Percentiles rank a stretch among this genome's conserved stretches.
Conservation (phyloP, 2,888 invertebrate species). For the Invenusta paracnida region DNA sequence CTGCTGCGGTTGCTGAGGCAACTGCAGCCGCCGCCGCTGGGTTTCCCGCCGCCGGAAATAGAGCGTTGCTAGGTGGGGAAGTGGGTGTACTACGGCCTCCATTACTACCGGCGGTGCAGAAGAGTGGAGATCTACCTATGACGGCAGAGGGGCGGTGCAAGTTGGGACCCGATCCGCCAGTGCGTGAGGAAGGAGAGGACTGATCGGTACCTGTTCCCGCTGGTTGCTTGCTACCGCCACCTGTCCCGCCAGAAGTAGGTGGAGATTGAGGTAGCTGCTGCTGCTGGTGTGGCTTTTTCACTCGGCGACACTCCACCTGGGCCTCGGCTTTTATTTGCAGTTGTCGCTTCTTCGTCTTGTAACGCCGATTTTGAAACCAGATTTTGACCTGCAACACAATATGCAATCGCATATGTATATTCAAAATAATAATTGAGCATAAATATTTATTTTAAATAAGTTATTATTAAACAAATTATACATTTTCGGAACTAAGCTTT, state of each 20-base stretch:
- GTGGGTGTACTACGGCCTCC: neutral
- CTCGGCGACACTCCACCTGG: constrained; percentile 19
- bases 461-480: too few relatives aligned
- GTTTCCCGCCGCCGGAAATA: neutral
- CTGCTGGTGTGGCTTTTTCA: neutral
- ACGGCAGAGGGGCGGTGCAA: neutral
- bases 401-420: too few relatives aligned
- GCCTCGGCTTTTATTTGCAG: constrained; percentile 37
- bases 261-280: too few relatives aligned
- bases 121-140: too few relatives aligned
- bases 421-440: too few relatives aligned
- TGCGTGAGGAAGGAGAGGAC: neutral
- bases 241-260: neutral
- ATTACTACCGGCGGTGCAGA: too few relatives aligned
- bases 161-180: neutral
- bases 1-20: too few relatives aligned
- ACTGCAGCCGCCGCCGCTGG: neutral
- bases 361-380: constrained; percentile 44
- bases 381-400: constrained; percentile 40
- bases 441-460: too few relatives aligned
- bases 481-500: too few relatives aligned
- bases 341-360: constrained; percentile 43
- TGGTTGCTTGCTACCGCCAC: too few relatives aligned
- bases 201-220: neutral
- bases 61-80: neutral